Evolutionary conservation across 2,888 invertebrate species (phyloP), one percentile per base, ranked within the genome.

Genomic region (Drosophila koepferae): DNA sequence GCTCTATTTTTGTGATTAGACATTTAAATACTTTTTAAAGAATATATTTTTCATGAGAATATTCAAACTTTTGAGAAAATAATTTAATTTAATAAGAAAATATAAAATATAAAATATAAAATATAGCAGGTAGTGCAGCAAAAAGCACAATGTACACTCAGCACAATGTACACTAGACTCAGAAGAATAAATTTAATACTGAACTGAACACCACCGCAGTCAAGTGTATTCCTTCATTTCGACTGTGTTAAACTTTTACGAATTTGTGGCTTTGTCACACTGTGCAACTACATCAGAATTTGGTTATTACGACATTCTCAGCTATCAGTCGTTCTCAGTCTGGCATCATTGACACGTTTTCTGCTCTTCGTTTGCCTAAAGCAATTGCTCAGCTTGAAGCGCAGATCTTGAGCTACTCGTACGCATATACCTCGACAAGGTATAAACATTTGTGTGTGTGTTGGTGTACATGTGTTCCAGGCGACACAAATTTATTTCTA

Each of bases 401-500:
- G 61, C 53, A 41, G 44, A 20, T 48, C 20, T 46, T 36, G 34
- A 34, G 23, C 41, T 28, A 58, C 49, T 60, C 34, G 62, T 16
- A 44, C 16, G 55, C 43, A 68, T 60, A 55, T 72, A 70, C 72
- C 64, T 65, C 63, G 61, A 73, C 77, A 78, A 79, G 81, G 78
- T 77, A 82, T 82, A 77, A 86, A 78, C 85, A 84, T 81, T 82
- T 90, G 7, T 8, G 36, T 12, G 59, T 18, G 18, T 14, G 8
- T 46, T 23, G 34, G 34, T 23, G 18, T 48, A n/a, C n/a, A 48
- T 48, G 46, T 40, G 70, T 73, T 85, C 75, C 85, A 76, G 74
- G 82, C 82, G 88, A 86, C 88, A 80, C 85, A 85, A 89, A 86
- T 86, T 86, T 85, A 89, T 86, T 89, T 86, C 85, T 75, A 80